A percentile compares a stretch with the other conserved stretches of the same genome.
Conservation (phyloP, 2,113 vertebrate genomes). For the Trochalopteron elliotii region DNA sequence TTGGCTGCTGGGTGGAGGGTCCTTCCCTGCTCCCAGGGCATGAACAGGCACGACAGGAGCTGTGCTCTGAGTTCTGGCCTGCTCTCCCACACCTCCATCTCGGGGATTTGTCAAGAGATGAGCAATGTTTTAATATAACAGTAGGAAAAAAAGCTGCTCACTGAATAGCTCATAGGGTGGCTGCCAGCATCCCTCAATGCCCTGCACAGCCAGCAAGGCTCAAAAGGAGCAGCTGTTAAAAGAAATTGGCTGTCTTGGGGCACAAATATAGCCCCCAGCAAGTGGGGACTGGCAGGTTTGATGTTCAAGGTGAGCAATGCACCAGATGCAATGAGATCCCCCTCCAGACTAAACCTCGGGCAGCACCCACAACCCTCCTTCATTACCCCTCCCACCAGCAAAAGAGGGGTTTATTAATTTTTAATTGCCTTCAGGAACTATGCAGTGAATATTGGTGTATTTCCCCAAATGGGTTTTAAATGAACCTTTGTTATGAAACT, state of each 20-base stretch:
- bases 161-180: accelerated
- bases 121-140: background rate
- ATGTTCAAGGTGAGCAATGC: background rate
- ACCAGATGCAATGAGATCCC: background rate
- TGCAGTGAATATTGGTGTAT: background rate
- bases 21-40: background rate
- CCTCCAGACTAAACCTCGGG: background rate
- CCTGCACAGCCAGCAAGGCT: background rate
- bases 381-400: accelerated
- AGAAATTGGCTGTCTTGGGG: background rate
- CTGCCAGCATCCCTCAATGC: background rate
- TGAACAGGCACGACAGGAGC: background rate
- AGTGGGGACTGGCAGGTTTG: background rate
- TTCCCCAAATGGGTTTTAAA: background rate
- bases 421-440: background rate
- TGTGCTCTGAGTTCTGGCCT: background rate
- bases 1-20: background rate
- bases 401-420: background rate
- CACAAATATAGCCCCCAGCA: background rate
- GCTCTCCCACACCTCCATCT: background rate
- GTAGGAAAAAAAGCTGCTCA: background rate
- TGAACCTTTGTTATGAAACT: background rate
- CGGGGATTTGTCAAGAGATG: background rate
- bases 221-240: background rate
- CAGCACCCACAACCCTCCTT: background rate